Base-by-base conservation (phyloP, 1,140 invertebrate species). In the Cyclargus thomasi region DNA sequence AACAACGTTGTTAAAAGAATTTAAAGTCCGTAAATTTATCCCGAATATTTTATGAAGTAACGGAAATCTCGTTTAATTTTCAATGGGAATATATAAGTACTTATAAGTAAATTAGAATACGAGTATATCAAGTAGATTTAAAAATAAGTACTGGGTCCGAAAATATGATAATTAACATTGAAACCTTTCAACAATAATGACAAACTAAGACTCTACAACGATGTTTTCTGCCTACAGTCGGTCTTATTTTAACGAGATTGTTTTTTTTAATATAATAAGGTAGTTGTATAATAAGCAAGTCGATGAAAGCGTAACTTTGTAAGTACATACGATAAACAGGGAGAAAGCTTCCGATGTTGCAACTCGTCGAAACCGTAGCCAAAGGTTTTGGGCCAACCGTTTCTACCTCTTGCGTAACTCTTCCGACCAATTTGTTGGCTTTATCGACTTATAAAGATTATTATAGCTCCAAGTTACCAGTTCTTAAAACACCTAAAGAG, bases 271-370 rank as follows among this genome's bases (percentile, higher is more conserved):
- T 47, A 47, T 47, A 47, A 47, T 47, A 16, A 47, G 14, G 10
- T 47, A 16, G 39, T 47, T 47, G 11, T 47, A 47, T 47, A 47
- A 47, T 47, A 47, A 47, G 39, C 39, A 11, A 47, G 39, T 47
- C 6, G 39, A 47, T 47, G 39, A 65, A 71, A 75, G 67, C 69
- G 29, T 63, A 76, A 65, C 75, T 75, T 77, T 74, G 39, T 47
- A 47, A 14, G 39, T 47, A 47, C 39, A 47, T 65, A 57, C 64
- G 69, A 73, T 69, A 67, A 23, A 67, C 29, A 67, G 65, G 73
- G 80, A 83, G 81, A 87, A 83, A 86, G 83, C 82, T 79, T 79
- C 79, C 74, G 65, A 80, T 86, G 80, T 85, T 77, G 80, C 78
- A 85, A 86, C 72, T 59, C 17, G 55, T n/a, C 18, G 75, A 74